Conservation (phyloP, 2,113 vertebrate species). For the Ageneiosus marmoratus region DNA sequence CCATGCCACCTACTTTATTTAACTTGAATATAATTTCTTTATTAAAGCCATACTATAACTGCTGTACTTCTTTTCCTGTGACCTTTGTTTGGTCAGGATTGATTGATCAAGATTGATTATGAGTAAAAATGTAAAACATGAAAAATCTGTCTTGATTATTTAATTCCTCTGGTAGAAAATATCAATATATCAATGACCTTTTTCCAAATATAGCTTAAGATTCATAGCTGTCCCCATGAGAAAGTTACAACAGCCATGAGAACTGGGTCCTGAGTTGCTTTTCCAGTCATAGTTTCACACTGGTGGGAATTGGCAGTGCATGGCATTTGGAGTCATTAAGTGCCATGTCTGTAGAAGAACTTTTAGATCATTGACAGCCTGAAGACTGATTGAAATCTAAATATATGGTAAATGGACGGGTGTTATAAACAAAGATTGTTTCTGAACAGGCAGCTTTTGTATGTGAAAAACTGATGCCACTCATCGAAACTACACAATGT, state of each 20-base stretch:
- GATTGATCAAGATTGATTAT: background rate
- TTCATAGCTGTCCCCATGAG: background rate
- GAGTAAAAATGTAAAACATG: background rate
- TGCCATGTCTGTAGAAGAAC: slow-evolving; percentile 17
- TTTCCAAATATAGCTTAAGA: slow-evolving; percentile 1
- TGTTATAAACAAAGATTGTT: slow-evolving; percentile 23
- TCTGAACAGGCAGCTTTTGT: background rate
- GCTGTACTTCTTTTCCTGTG: background rate
- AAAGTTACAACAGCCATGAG: slow-evolving; percentile 16
- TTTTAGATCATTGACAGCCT: slow-evolving; percentile 26
- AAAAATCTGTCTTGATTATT: background rate
- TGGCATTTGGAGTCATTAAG: slow-evolving; percentile 27
- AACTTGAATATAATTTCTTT: background rate
- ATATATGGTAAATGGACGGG: background rate
- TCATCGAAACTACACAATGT: background rate
- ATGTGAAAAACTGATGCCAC: slow-evolving; percentile 12
- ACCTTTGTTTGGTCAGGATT: background rate
- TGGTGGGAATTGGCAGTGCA: slow-evolving; percentile 34
- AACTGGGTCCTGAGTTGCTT: background rate
- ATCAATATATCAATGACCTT: background rate
- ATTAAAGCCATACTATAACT: background rate
- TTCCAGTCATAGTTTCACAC: background rate
- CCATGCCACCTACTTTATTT: background rate
- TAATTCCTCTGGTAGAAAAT: background rate
- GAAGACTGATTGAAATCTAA: slow-evolving; percentile 35